Conservation (phyloP, 2,113 vertebrate genomes). For the Erythrocercus mccallii region DNA sequence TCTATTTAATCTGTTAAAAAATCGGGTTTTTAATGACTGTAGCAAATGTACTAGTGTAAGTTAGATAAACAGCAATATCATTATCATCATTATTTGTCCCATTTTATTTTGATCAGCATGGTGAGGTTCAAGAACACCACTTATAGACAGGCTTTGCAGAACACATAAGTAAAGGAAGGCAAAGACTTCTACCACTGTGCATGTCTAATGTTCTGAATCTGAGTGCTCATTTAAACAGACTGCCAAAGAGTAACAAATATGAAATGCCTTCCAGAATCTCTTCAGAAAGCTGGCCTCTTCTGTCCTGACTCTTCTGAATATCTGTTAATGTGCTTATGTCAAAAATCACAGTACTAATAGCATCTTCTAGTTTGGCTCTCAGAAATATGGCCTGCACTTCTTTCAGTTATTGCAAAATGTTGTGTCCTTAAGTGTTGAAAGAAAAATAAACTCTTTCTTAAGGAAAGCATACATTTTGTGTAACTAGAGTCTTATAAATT, state of each 20-base stretch:
- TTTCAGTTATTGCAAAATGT: neutral
- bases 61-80: neutral
- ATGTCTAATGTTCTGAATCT: neutral
- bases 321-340: neutral
- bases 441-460: neutral
- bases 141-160: neutral
- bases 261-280: neutral
- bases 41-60: neutral
- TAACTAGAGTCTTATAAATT: conserved; percentile 19
- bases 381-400: neutral
- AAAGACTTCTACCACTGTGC: neutral
- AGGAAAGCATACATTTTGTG: neutral
- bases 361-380: neutral
- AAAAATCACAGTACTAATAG: neutral
- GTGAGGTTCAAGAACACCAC: neutral
- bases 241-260: neutral
- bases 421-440: neutral
- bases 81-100: neutral
- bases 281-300: neutral
- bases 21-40: neutral
- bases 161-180: neutral
- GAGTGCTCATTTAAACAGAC: neutral
- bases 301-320: neutral
- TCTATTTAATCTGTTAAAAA: neutral
- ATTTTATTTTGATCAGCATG: neutral